A percentile compares a stretch with the other conserved stretches of the same genome.
phyloP scores from a whole-genome alignment of 2,797 vertebrate species.

The Sebastes variabilis region DNA sequence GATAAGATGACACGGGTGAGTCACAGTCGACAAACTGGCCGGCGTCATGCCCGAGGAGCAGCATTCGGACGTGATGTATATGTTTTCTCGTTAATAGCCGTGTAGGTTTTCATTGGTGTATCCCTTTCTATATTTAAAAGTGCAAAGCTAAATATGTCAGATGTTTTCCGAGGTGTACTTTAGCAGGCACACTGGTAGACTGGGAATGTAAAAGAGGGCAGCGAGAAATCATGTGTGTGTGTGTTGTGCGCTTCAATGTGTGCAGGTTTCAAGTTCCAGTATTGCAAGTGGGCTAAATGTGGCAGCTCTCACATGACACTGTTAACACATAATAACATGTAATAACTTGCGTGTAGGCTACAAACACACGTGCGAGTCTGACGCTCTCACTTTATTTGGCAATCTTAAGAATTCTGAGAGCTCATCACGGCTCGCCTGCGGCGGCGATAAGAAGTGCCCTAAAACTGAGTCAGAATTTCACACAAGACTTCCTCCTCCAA shows the following conservation, averaged over 20 bases:
- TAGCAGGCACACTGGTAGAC: slow-evolving; percentile 33
- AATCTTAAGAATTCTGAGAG: slow-evolving; percentile 23
- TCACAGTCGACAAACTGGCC: slow-evolving; percentile 21
- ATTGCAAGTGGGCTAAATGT: slow-evolving; percentile 47
- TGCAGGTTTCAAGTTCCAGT: slow-evolving; percentile 56
- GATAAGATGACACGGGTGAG: slow-evolving; percentile 11
- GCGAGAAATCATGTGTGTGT: slow-evolving; percentile 19
- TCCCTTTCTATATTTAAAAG: slow-evolving; percentile 69
- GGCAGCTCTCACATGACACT: slow-evolving; percentile 63
- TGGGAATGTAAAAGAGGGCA: slow-evolving; percentile 37
- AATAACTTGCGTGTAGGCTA: slow-evolving; percentile 24
- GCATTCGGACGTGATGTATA: slow-evolving; percentile 51
- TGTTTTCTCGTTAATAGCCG: slow-evolving; percentile 57
- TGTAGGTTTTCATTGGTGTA: slow-evolving; percentile 61
- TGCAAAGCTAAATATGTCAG: slow-evolving; percentile 60
- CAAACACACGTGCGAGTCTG: slow-evolving; percentile 49
- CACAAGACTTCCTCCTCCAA: slow-evolving; percentile 22
- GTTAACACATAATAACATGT: slow-evolving; percentile 69
- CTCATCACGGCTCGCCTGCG: slow-evolving; percentile 9
- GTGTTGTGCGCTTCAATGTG: slow-evolving; percentile 1
- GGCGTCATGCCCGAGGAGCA: slow-evolving; percentile 31
- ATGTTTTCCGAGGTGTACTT: slow-evolving; percentile 68
- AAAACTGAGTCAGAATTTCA: slow-evolving; percentile 40
- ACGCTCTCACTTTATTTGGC: slow-evolving; percentile 34
- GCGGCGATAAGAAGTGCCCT: slow-evolving; percentile 17